Evolutionary conservation across 2,888 invertebrate genomes (phyloP).

Genomic region (Zhuqinia jingwanae): DNA sequence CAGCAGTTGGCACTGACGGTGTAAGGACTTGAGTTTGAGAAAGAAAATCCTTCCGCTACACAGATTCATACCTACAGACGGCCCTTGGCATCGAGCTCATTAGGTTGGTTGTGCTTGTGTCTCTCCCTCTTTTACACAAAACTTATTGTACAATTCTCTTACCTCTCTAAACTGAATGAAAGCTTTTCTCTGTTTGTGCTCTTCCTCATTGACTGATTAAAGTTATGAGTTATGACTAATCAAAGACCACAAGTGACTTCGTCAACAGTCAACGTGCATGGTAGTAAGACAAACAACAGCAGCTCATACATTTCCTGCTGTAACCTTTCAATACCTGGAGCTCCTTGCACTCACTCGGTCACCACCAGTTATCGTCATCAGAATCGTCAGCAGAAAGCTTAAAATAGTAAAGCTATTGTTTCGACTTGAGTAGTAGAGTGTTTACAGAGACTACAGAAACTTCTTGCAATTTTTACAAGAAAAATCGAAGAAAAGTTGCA

Average conservation of each 20-base stretch:
- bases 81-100: slow-evolving; percentile 71
- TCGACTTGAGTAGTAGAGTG: neutral
- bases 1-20: neutral
- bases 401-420: neutral
- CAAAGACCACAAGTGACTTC: slow-evolving; percentile 22
- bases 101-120: slow-evolving; percentile 53
- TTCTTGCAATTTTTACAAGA: slow-evolving; percentile 8
- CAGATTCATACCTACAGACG: slow-evolving; percentile 62
- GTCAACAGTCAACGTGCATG: neutral
- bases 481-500: slow-evolving; percentile 32
- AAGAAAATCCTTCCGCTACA: slow-evolving; percentile 68
- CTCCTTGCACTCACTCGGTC: slow-evolving; percentile 23
- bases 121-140: slow-evolving; percentile 35
- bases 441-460: neutral
- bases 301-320: slow-evolving; percentile 4
- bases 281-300: slow-evolving; percentile 16
- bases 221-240: slow-evolving; percentile 33
- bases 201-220: slow-evolving; percentile 34
- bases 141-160: neutral
- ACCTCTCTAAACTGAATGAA: slow-evolving; percentile 29
- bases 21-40: slow-evolving; percentile 22
- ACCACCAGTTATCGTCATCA: neutral
- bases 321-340: slow-evolving; percentile 49
- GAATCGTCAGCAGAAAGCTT: neutral
- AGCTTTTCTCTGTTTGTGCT: slow-evolving; percentile 7